Conservation (phyloP, 1,140 invertebrate genomes). For the Pseudomyrmex sp. region DNA sequence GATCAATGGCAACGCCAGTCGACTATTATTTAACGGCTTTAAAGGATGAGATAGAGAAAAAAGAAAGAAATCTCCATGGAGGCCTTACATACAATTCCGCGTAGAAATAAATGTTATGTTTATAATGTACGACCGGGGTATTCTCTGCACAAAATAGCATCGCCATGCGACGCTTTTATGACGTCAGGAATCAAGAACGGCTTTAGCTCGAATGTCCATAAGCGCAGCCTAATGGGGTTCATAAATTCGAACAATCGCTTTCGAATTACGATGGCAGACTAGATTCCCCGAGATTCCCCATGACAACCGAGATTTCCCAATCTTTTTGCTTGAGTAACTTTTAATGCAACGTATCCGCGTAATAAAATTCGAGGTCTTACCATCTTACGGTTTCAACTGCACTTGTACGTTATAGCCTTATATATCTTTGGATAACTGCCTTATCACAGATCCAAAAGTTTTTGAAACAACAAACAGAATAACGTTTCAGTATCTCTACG, state of each 20-base stretch:
- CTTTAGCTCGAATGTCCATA: constrained; percentile 65
- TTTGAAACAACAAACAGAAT: no score
- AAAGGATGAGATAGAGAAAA: neutral
- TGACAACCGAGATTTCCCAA: constrained; percentile 24
- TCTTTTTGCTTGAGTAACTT: constrained; percentile 47
- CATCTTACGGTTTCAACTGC: constrained; percentile 4
- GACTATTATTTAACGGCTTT: neutral
- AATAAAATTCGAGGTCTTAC: constrained; percentile 37
- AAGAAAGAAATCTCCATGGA: neutral
- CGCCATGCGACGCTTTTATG: constrained; percentile 70
- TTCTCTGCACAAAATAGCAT: constrained; percentile 62
- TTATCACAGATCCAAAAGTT: constrained; percentile 28
- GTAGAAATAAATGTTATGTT: constrained; percentile 60
- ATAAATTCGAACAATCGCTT: constrained; percentile 75
- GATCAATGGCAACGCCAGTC: neutral
- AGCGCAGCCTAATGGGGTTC: constrained; percentile 72
- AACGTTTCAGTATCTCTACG: neutral
- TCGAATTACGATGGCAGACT: constrained; percentile 73
- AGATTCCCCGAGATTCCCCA: constrained; percentile 66
- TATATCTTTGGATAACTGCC: neutral
- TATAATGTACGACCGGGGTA: constrained; percentile 54
- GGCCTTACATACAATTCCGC: constrained; percentile 22
- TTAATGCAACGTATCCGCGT: constrained; percentile 49
- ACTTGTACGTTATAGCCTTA: neutral
- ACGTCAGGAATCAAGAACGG: constrained; percentile 68